Base-by-base conservation (phyloP, 2,113 vertebrate species). In the Herpetotheres cachinnans region DNA sequence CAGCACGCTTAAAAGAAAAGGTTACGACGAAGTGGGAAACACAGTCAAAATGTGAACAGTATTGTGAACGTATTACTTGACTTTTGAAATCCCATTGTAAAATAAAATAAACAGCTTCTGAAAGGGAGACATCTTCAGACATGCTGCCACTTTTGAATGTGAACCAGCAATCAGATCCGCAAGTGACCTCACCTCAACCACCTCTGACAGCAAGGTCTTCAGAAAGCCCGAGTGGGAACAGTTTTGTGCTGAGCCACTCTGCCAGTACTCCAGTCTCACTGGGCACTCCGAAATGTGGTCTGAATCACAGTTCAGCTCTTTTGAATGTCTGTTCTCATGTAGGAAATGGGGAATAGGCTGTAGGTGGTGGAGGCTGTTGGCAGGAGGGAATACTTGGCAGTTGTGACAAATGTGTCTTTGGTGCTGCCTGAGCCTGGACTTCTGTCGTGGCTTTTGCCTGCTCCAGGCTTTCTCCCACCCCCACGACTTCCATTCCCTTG, bases 51-150 rank as follows among this genome's bases (percentile, higher is more conserved):
- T 62, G 58, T 71, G 82, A 95, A 34, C 46, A 66, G 63, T 8
- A 80, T 47, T 88, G 50, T 90, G 80, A 95, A 77, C 12, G 5
- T 67, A 56, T 11, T 65, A 58, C 79, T 70, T 93, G 81, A 78
- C 89, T 86, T 89, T 42, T 44, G 94, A 92, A 96, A 95, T 50
- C 20, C 59, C 32, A 83, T 62, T 83, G 72, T 95, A 86, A 92
- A 83, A 92, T 86, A 86, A 83, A 76, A 89, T 49, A 93, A 90
- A 86, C 80, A 63, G 72, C 17, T 69, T 69, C 65, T 89, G 71
- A 66, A 90, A 93, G 58, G 27, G 34, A 83, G 50, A 24, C 9
- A 30, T 67, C 83, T 84, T 86, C 50, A 94, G 92, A 71, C 34
- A 30, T 0, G 2, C 61, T 88, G 29, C 54, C 16, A 54, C 32